Evolutionary conservation across 2,113 vertebrate species (phyloP).

Genomic region (Hemichromis elongatus): DNA sequence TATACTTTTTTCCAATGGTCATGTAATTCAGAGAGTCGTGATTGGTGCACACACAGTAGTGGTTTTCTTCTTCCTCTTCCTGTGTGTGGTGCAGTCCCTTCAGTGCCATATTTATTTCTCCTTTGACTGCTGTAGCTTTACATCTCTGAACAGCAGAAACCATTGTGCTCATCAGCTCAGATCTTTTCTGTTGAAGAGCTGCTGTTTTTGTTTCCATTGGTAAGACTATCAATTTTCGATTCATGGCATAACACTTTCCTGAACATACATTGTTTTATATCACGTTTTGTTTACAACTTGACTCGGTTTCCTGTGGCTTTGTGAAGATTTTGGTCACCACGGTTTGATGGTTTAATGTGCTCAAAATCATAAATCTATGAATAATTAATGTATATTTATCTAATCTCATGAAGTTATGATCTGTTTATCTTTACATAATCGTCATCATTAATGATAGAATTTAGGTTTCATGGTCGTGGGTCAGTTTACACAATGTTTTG

Average conservation of each 20-base stretch:
- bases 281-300: fast-evolving
- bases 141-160: background rate
- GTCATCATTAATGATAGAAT: background rate
- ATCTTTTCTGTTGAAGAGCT: background rate
- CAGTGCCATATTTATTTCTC: background rate
- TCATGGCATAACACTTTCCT: background rate
- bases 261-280: background rate
- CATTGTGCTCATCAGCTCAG: fast-evolving
- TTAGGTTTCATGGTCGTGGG: background rate
- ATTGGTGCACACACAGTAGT: background rate
- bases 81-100: background rate
- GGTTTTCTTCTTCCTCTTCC: background rate
- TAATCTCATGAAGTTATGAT: background rate
- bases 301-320: fast-evolving
- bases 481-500: background rate
- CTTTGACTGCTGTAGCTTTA: background rate
- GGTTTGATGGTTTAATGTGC: background rate
- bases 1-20: background rate
- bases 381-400: background rate
- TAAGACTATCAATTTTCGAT: background rate
- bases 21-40: background rate
- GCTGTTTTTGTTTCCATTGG: background rate
- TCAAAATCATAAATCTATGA: background rate
- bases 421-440: background rate
- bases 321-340: fast-evolving